Conservation (phyloP, 2,797 vertebrate species). For the Enteromius paludinosus region DNA sequence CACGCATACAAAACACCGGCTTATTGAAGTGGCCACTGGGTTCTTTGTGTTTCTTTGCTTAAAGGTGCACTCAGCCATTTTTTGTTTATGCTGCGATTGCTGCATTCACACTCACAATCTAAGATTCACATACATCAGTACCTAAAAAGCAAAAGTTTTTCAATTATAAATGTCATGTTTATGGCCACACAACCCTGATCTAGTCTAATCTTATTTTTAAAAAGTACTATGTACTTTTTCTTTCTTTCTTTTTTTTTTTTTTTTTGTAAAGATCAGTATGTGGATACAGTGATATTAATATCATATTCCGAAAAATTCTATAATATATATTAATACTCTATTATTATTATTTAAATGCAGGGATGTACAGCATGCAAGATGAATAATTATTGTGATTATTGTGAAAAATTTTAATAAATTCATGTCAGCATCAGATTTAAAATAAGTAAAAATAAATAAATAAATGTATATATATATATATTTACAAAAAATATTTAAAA, state of each 20-base stretch:
- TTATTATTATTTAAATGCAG: too few species aligned
- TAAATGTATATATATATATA: too few species aligned
- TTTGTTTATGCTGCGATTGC: neutral
- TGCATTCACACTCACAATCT: neutral
- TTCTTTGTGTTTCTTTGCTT: neutral
- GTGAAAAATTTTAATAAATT: neutral
- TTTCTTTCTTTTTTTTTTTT: neutral
- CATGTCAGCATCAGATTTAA: neutral
- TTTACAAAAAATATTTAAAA: accelerated
- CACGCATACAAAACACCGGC: slow-evolving; percentile 11
- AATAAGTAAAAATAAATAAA: neutral
- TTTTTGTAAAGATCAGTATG: neutral
- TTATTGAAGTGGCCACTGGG: slow-evolving; percentile 7
- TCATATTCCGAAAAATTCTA: neutral
- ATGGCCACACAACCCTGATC: neutral
- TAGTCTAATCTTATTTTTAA: neutral
- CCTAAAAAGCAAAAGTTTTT: neutral
- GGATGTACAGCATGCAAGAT: too few species aligned
- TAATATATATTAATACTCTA: too few species aligned
- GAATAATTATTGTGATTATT: too few species aligned
- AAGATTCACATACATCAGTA: neutral
- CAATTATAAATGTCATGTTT: neutral
- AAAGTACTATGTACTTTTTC: neutral
- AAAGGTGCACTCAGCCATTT: neutral
- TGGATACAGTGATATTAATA: neutral